These are phyloP conservation scores for Dinocampus coccinellae DNA, from an alignment of 2,888 invertebrate genomes.

Conservation along the genomic window DNA sequence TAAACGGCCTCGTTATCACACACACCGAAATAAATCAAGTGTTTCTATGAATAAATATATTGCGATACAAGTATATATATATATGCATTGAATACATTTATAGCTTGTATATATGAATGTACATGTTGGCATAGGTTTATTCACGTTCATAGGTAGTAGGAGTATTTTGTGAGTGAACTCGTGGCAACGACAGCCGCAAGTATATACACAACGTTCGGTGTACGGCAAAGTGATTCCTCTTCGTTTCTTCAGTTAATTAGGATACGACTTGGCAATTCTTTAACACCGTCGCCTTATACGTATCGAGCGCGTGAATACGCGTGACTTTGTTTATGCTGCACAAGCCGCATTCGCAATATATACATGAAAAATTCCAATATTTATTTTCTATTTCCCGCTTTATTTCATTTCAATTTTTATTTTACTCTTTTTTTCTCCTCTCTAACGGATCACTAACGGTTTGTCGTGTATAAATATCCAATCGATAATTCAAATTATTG, in stretches of 20 bases:
- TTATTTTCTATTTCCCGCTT: constrained; percentile 5
- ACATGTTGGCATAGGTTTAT: neutral
- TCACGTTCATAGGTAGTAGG: constrained; percentile 10
- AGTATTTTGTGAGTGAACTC: constrained; percentile 24
- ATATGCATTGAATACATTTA: neutral
- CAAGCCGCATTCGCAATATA: constrained; percentile 44
- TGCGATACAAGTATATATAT: constrained; percentile 4
- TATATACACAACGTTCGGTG: constrained; percentile 27
- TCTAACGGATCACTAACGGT: constrained; percentile 32
- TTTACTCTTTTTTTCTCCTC: neutral
- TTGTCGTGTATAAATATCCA: constrained; percentile 16
- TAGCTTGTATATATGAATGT: neutral
- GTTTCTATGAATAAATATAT: constrained; percentile 37
- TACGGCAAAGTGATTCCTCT: constrained; percentile 47
- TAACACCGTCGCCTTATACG: constrained; percentile 48
- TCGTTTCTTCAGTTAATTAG: constrained; percentile 50
- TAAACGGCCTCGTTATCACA: constrained; percentile 38
- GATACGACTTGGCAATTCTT: constrained; percentile 45
- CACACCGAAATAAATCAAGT: constrained; percentile 34
- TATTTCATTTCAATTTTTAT: constrained; percentile 10
- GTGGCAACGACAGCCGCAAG: constrained; percentile 21
- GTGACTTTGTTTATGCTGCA: constrained; percentile 47
- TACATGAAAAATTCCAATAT: constrained; percentile 12
- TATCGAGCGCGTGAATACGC: constrained; percentile 45
- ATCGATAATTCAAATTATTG: constrained; percentile 3